These are phyloP conservation scores for Python bivittatus DNA, from an alignment of 2,113 vertebrate species.

Conservation along the genomic window DNA sequence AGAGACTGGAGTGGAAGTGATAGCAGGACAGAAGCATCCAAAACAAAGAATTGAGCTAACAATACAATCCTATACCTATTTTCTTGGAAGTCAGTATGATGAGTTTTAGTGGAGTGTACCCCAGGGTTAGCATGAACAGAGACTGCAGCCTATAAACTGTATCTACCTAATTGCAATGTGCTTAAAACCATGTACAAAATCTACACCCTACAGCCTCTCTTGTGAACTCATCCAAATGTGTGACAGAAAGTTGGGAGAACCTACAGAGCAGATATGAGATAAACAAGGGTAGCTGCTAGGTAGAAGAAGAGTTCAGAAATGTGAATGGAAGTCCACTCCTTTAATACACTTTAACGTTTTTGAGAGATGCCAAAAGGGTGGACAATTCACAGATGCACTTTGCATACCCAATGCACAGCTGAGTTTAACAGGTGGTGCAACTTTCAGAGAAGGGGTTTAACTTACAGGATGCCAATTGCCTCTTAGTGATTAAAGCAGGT, in stretches of 20 bases:
- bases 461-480: background rate
- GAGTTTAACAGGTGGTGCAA: background rate
- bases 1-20: background rate
- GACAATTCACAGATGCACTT: too few relatives aligned
- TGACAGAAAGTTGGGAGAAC: background rate
- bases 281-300: background rate
- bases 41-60: background rate
- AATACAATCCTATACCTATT: background rate
- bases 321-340: background rate
- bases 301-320: background rate
- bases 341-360: background rate
- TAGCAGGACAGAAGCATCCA: background rate
- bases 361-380: background rate
- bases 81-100: background rate
- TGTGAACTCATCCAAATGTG: background rate
- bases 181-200: background rate
- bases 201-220: background rate
- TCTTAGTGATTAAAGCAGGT: background rate
- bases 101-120: background rate
- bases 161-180: background rate
- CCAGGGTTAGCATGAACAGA: background rate
- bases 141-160: background rate
- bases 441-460: background rate
- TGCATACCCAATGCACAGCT: constrained; percentile 1
- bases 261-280: background rate